Evolutionary conservation across 2,797 vertebrate species (phyloP).

Genomic region (Huso huso): DNA sequence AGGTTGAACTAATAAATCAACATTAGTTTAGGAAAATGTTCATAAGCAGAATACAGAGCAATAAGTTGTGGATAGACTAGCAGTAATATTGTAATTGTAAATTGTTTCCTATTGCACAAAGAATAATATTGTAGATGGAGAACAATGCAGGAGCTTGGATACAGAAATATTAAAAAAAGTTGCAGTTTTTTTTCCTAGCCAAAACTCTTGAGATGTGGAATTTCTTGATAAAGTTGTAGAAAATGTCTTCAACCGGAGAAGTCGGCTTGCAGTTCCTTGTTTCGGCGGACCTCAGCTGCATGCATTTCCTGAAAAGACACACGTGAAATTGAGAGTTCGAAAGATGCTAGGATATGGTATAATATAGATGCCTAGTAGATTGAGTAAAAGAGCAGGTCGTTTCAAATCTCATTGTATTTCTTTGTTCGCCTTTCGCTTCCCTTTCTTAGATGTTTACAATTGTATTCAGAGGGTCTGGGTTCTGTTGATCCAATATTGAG

Average conservation of each 20-base stretch:
- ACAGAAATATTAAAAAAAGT: constrained; percentile 24
- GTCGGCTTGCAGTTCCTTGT: constrained; percentile 74
- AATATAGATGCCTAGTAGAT: no score
- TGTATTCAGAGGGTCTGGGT: no score
- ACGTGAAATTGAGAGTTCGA: neutral
- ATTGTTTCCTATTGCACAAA: constrained; percentile 18
- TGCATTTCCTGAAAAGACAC: constrained; percentile 62
- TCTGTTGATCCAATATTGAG: no score
- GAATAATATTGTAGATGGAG: constrained; percentile 17
- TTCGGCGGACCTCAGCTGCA: constrained; percentile 72
- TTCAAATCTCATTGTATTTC: no score
- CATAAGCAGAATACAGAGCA: constrained; percentile 13
- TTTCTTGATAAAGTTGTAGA: constrained; percentile 41
- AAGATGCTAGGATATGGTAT: no score
- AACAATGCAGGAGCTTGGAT: constrained; percentile 27
- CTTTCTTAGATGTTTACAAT: no score
- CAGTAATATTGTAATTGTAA: constrained; percentile 17
- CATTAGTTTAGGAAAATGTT: constrained; percentile 8
- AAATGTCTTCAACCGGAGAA: constrained; percentile 65
- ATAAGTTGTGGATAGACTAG: constrained; percentile 14
- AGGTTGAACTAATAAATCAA: constrained; percentile 7
- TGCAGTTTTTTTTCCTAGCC: constrained; percentile 15
- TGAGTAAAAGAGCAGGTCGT: no score
- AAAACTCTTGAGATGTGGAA: constrained; percentile 19
- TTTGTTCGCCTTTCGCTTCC: no score